A percentile compares a stretch with the other conserved stretches of the same genome.
Evolutionary conservation across 2,797 vertebrate genomes (phyloP).

Genomic region (Phrynocephalus guinanensis): DNA sequence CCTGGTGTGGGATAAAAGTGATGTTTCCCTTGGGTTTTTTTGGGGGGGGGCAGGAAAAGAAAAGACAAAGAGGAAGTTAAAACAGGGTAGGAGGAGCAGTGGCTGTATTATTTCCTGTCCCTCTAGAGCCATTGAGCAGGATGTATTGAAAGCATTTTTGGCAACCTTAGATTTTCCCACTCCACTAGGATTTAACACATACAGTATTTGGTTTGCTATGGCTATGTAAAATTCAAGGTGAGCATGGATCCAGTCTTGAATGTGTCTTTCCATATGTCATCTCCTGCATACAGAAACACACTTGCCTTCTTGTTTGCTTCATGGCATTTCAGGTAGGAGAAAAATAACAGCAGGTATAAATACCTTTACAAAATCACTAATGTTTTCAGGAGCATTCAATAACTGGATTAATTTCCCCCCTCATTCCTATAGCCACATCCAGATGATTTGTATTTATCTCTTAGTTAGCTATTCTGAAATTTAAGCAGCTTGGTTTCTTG

Average conservation of each 20-base stretch:
- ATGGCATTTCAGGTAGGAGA: slow-evolving; percentile 11
- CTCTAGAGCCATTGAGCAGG: background rate
- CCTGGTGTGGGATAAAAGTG: background rate
- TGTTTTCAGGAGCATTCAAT: slow-evolving; percentile 14
- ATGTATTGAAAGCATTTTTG: background rate
- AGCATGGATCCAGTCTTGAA: slow-evolving; percentile 19
- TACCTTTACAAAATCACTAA: background rate
- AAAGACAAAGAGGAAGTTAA: background rate
- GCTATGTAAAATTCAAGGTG: slow-evolving; percentile 13
- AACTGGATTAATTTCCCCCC: background rate
- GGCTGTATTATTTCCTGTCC: background rate
- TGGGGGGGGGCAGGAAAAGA: no score
- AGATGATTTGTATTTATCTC: slow-evolving; percentile 8
- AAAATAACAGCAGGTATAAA: slow-evolving; percentile 18
- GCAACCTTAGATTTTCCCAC: background rate
- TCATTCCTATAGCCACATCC: background rate
- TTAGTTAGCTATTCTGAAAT: background rate
- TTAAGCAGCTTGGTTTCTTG: background rate
- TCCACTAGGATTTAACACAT: background rate
- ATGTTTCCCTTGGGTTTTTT: background rate
- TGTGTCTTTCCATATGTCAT: background rate
- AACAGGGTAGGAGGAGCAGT: background rate
- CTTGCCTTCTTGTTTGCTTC: slow-evolving; percentile 18
- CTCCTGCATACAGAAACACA: slow-evolving; percentile 40
- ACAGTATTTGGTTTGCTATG: background rate